A percentile compares a stretch with the other conserved stretches of the same genome.
Evolutionary conservation across 2,888 invertebrate genomes (phyloP).

Genomic region (Amblyjoppa fuscipennis): DNA sequence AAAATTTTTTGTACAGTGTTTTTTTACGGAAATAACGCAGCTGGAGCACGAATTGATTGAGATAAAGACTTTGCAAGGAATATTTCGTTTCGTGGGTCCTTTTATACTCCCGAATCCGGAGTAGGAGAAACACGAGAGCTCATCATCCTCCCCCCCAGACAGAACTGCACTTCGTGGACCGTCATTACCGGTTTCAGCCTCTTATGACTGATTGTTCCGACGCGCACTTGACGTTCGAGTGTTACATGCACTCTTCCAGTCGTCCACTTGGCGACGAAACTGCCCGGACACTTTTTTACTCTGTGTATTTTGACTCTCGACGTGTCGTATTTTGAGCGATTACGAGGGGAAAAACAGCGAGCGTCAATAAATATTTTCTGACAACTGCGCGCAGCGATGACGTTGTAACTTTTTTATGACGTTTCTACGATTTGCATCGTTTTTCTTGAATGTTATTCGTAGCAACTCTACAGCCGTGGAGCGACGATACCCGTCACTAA

Average conservation of each 20-base stretch:
- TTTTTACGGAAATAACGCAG: constrained; percentile 11
- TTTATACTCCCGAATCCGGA: constrained; percentile 15
- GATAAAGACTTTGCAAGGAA: background rate
- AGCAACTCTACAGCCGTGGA: background rate
- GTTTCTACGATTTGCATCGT: constrained; percentile 4
- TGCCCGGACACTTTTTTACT: background rate
- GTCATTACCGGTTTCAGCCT: constrained; percentile 27
- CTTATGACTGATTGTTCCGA: constrained; percentile 6
- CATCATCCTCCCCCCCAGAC: constrained; percentile 38
- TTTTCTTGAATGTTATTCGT: background rate
- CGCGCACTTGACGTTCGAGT: constrained; percentile 19
- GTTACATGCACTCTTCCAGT: background rate
- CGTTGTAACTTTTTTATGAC: background rate
- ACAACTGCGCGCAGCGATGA: background rate
- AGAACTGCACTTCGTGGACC: constrained; percentile 33
- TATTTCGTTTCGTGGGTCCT: constrained; percentile 6
- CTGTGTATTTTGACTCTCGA: constrained; percentile 18
- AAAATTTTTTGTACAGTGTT: background rate
- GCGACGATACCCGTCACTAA: background rate
- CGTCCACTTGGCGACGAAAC: background rate
- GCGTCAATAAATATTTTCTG: background rate
- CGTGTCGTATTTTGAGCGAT: background rate
- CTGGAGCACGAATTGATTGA: constrained; percentile 1
- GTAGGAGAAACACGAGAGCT: background rate
- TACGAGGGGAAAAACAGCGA: too few relatives aligned